Evolutionary conservation across 2,113 vertebrate genomes (phyloP).

Genomic region (Kryptolebias marmoratus): DNA sequence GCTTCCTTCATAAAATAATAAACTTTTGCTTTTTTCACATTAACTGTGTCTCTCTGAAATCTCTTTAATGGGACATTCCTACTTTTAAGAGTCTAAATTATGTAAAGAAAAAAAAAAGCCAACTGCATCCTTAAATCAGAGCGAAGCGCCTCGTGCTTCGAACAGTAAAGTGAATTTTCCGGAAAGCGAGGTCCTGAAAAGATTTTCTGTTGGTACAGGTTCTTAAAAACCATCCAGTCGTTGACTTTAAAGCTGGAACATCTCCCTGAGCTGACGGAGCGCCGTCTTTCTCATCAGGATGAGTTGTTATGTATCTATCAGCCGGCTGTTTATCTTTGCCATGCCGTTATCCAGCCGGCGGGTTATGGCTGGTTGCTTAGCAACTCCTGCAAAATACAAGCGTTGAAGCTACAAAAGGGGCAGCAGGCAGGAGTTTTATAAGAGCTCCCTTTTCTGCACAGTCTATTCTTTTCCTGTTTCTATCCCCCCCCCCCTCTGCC

Average conservation of each 20-base stretch:
- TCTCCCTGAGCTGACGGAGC: constrained; percentile 18
- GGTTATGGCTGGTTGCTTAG: constrained; percentile 65
- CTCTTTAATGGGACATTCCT: too few relatives aligned
- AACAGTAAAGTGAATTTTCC: background rate
- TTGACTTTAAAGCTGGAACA: background rate
- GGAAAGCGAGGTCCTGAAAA: background rate
- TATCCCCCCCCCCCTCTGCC: constrained; percentile 46
- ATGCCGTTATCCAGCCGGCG: constrained; percentile 46
- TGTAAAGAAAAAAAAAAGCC: too few relatives aligned
- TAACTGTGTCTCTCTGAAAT: too few relatives aligned
- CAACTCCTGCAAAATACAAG: constrained; percentile 69
- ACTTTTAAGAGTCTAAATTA: too few relatives aligned
- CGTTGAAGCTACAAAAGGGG: constrained; percentile 24
- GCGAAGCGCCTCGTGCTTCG: too few relatives aligned
- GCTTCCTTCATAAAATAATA: too few relatives aligned
- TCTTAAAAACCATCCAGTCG: background rate
- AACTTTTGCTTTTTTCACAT: too few relatives aligned
- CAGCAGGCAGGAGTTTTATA: constrained; percentile 43
- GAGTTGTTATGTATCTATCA: constrained; percentile 48
- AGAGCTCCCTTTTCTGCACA: constrained; percentile 22
- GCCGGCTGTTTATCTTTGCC: constrained; percentile 51
- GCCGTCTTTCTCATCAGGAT: constrained; percentile 42
- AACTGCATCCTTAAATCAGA: too few relatives aligned
- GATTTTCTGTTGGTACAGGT: background rate
- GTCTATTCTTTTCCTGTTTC: constrained; percentile 37